Evolutionary conservation across 1,140 invertebrate genomes (phyloP).

Genomic region (Oreohelix idahoensis): DNA sequence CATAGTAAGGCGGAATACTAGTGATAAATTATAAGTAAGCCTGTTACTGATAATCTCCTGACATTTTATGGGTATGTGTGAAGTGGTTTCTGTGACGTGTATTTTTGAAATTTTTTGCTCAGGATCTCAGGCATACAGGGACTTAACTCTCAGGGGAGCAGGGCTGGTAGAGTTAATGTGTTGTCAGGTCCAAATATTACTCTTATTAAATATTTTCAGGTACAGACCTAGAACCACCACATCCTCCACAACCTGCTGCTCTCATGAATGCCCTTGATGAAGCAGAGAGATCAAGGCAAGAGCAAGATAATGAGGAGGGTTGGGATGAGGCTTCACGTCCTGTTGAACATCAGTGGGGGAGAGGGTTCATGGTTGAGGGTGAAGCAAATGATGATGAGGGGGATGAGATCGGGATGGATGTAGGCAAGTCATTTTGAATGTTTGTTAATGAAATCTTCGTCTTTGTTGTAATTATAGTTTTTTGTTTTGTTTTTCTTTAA

Average conservation of each 20-base stretch:
- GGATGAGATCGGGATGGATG: constrained; percentile 13
- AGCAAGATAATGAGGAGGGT: constrained; percentile 15
- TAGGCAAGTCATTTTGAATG: not conserved
- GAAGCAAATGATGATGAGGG: constrained; percentile 1
- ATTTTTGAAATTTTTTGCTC: too few relatives aligned
- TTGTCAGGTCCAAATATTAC: too few relatives aligned
- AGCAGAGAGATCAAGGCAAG: not conserved
- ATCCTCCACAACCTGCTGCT: not conserved
- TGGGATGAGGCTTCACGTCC: constrained; percentile 3
- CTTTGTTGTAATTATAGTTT: not conserved
- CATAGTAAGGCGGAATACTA: too few relatives aligned
- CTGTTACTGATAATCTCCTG: too few relatives aligned
- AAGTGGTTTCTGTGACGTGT: too few relatives aligned
- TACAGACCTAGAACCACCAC: not conserved
- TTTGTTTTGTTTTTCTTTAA: too few relatives aligned
- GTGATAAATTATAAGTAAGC: too few relatives aligned
- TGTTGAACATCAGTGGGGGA: constrained; percentile 47
- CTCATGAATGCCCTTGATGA: not conserved
- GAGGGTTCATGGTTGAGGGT: constrained; percentile 41
- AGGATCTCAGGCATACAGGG: too few relatives aligned
- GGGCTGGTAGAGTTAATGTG: too few relatives aligned
- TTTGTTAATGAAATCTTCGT: not conserved
- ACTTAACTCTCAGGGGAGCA: too few relatives aligned
- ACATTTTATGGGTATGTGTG: too few relatives aligned
- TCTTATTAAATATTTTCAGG: not conserved